Evolutionary conservation across 2,113 vertebrate genomes (phyloP), one percentile per base, ranked within the genome.

Genomic region (Hemichromis elongatus): DNA sequence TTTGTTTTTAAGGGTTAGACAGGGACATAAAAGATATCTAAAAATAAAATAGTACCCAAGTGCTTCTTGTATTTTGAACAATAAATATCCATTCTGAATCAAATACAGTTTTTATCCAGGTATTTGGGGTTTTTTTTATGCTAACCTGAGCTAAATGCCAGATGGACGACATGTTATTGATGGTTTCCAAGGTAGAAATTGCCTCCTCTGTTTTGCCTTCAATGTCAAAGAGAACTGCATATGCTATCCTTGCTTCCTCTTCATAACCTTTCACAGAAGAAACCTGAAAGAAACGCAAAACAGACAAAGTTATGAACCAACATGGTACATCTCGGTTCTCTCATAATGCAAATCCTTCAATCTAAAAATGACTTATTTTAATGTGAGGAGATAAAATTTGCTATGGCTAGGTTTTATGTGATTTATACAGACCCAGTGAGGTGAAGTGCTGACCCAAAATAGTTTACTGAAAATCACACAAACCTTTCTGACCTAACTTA

Each of bases 201-300:
- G 99, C 99, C 81, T 99, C 97, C 61, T 99, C 98, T 3, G 94
- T 97, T 93, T 96, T 98, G 77, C 98, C 98, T 94, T 99, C 98
- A 82, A 99, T 97, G 77, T 97, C 97, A 93, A 98, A 97, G 55
- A 97, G 94, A 80, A 95, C 92, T 19, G 98, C 98, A 93, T 96
- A 97, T 6, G 96, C 97, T 84, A 98, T 96, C 21, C 63, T 94
- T 50, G 97, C 97, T 87, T 98, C 97, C 35, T 98, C 97, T 95
- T 99, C 97, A 81, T 96, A 97, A 0, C 92, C 94, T 84, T 93
- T 94, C 88, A 99, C 96, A 89, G 97, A 96, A 81, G 94, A 95
- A 37, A 93, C 86, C 99, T 99, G 90, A 54, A 85, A 85, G 6
- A 9, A 68, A 86, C 35, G 86, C 14, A 19, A 63, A 42, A 24